Conservation (phyloP, 2,888 invertebrate genomes). For the Schizaphis graminum region DNA sequence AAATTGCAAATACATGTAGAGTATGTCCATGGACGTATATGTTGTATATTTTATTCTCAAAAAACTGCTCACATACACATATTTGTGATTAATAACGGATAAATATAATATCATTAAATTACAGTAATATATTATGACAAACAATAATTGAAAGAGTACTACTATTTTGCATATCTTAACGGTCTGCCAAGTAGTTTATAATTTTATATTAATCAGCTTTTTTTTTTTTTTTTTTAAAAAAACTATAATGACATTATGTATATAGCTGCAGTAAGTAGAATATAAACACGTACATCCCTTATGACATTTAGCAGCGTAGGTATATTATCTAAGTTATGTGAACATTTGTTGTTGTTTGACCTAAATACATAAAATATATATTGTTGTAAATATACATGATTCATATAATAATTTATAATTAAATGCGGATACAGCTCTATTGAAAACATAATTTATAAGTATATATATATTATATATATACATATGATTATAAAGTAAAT, state of each 20-base stretch:
- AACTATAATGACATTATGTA: background rate
- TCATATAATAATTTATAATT: background rate
- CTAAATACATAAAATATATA: background rate
- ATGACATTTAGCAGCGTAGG: background rate
- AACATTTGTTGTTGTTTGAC: background rate
- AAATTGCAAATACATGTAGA: background rate
- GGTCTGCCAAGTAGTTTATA: background rate
- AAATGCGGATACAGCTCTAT: background rate
- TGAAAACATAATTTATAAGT: background rate
- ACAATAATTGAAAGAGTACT: background rate
- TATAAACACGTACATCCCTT: background rate
- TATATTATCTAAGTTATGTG: background rate
- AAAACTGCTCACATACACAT: background rate
- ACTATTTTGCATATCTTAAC: background rate
- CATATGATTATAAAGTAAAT: background rate
- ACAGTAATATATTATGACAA: background rate
- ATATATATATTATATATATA: background rate
- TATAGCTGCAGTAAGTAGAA: background rate
- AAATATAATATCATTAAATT: background rate
- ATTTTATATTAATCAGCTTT: background rate
- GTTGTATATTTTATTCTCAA: background rate
- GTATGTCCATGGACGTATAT: background rate
- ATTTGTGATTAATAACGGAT: background rate
- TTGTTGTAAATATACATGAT: background rate
- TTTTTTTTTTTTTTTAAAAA: background rate